Evolutionary conservation across 2,797 vertebrate species (phyloP), one percentile per base, ranked within the genome.

Genomic region (Chaenodraco wilsoni): DNA sequence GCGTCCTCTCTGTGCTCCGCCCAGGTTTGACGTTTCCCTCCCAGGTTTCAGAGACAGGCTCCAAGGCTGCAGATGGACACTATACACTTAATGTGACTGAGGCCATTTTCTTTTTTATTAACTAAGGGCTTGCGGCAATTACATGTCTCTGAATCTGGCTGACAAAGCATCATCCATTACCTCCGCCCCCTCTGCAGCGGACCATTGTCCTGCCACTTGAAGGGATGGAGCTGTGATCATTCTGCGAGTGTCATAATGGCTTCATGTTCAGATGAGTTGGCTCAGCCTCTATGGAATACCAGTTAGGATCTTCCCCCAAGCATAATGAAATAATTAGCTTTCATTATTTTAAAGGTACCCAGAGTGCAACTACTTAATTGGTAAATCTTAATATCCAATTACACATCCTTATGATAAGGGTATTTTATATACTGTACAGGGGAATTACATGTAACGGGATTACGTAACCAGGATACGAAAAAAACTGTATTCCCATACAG

Each of bases 191-290:
- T 78, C 52, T 4, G 19, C 48, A 73, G 60, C 44, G 46, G 71
- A 57, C 54, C 71, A 74, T 71, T 74, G 82, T 76, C 65, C 57
- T 16, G 66, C 72, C 65, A 51, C 79, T 71, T 48, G 66, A 67
- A 65, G 72, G 74, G 76, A 82, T 66, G 75, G 74, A 73, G 64
- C 52, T 72, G 78, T 70, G 70, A 78, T 79, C 2, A 52, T 76
- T 79, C 86, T 83, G 81, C 6, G 77, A 74, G 72, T 64, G 66
- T 67, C 72, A 72, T 76, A 81, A 83, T 68, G 48, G 80, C 67
- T 84, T 77, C 5, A 80, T 50, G 67, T 81, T 65, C 63, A 87
- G 76, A 84, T 78, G 65, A 80, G 71, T 72, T 83, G 73, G 77
- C 83, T 74, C 41, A 51, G 67, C 55, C 2, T 2, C 50, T 2